Evolutionary conservation across 2,797 vertebrate genomes (phyloP), one percentile per base, ranked within the genome.

Genomic region (Sebastes oblongus): DNA sequence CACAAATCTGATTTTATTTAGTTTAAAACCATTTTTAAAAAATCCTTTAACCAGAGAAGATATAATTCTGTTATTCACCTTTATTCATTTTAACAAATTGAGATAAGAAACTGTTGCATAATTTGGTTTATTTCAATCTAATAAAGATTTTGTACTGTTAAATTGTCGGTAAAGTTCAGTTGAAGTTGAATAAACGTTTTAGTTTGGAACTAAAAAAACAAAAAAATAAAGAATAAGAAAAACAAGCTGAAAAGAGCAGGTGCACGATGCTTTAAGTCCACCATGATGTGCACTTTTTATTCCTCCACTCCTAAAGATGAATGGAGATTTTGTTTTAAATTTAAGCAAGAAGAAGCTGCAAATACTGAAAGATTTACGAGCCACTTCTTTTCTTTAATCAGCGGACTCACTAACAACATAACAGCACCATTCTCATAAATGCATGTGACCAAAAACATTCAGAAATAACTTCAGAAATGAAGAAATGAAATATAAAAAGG

Each of bases 181-280:
- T 61, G 2, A 58, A 82, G 18, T 12, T 72, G 8, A 82, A 68
- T 55, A 9, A 60, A 65, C 3, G 20, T 6, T 64, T 77, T 2
- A 62, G 32, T 36, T 64, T 55, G 0, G 6, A 56, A 67, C 55
- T 55, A 12, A 65, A 10, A 13, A 14, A 50, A 50, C 3, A 50
- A 50, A 50, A 50, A 50, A 50, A 50, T 13, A 50, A 50, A 50
- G 18, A 50, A 50, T 50, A 50, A 4, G 2, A 30, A 7, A 80
- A 82, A 67, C 20, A 30, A 58, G 14, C 16, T 10, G 18, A 22
- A 52, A 56, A 42, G n/a, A 85, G 61, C 83, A 89, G 80, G 80
- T 90, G 75, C 29, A 81, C n/a, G 29, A 61, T 5, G 56, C 12
- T 46, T 76, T n/a, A 77, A 67, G 32, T 60, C 67, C 60, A 78